A percentile compares a stretch with the other conserved stretches of the same genome.
phyloP scores from a whole-genome alignment of 1,140 invertebrate species.

The Aphis gossypii region DNA sequence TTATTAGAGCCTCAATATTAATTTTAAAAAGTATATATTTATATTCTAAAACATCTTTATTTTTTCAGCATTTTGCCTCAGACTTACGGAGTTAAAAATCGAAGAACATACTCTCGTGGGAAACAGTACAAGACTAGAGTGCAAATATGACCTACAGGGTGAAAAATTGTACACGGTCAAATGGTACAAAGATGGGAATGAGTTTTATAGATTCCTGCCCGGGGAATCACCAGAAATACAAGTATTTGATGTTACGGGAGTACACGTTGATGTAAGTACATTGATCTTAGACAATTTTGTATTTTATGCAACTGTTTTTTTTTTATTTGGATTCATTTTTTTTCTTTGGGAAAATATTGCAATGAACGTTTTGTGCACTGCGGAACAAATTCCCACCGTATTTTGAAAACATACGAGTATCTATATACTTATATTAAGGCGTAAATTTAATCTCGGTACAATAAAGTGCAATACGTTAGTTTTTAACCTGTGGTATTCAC shows the following conservation, averaged over 20 bases:
- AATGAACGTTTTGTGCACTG: too few relatives aligned
- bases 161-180: conserved; percentile 84
- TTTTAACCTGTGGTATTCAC: not conserved
- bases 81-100: conserved; percentile 69
- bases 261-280: conserved; percentile 81
- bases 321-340: not conserved
- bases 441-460: not conserved
- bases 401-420: not conserved
- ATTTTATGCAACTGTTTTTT: not conserved
- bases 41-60: not conserved
- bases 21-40: not conserved
- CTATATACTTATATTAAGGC: not conserved
- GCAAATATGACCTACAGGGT: conserved; percentile 79
- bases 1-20: too few relatives aligned
- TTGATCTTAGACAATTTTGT: not conserved
- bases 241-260: conserved; percentile 78
- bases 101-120: conserved; percentile 73
- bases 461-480: not conserved
- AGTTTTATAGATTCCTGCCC: conserved; percentile 85
- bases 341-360: not conserved
- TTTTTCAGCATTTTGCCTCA: conserved; percentile 60
- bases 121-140: conserved; percentile 68
- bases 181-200: conserved; percentile 88
- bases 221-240: conserved; percentile 76
- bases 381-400: not conserved